Base-by-base conservation (phyloP, 2,113 vertebrate species). In the Vanacampus margaritifer region DNA sequence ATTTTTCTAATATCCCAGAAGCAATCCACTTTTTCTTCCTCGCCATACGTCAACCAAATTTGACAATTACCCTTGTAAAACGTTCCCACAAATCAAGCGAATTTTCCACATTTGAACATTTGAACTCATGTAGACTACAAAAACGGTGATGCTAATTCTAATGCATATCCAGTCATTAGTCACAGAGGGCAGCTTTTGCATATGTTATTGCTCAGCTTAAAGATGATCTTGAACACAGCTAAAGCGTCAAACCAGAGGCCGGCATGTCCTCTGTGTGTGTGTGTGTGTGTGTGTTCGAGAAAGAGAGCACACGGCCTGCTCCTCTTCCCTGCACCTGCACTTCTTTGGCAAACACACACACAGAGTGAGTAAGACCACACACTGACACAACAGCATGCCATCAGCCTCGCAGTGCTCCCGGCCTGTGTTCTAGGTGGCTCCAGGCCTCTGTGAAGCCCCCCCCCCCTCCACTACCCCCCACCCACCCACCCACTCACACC, bases 311-410 rank as follows among this genome's bases (percentile, higher is more conserved):
- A 17, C n/a, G n/a, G 60, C 60, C 60, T 43, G 60, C 23, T 43
- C 16, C 39, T 43, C 39, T 43, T 62, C 39, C 60, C 39, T 43
- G 60, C 60, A 62, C 60, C 60, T 62, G 60, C 39, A 45, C 60
- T 39, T 61, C 59, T 39, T 61, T 39, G 36, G 59, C 58, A 36
- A 58, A 58, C 78, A 54, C 65, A 26, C 69, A 16, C 70, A 24
- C 67, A 13, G 54, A 91, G 84, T 94, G 93, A 95, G 95, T 94
- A 92, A 84, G 96, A 95, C 95, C 95, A 97, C 95, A 97, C 95
- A 96, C 95, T 96, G 94, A 92, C 95, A 94, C 76, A 93, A 92
- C 95, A 95, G 94, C 95, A 93, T 93, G 94, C 92, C 94, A 93
- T 93, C 94, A 89, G 90, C 93, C 94, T 93, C 79, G 81, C 76